Evolutionary conservation across 2,113 vertebrate genomes (phyloP).

Genomic region (Pluvianellus socialis): DNA sequence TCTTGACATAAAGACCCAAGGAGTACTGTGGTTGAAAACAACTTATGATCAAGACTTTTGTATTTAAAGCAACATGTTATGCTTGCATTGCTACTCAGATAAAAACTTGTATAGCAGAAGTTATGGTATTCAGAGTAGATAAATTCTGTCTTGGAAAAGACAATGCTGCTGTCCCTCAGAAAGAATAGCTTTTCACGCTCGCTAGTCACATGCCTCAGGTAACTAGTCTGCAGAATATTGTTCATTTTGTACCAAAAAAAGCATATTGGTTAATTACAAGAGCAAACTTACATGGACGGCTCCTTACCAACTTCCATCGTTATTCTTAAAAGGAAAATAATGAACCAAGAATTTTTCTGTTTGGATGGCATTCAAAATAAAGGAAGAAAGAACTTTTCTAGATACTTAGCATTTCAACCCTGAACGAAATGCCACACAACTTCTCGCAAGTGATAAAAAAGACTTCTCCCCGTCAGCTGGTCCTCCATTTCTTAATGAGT

Average conservation of each 20-base stretch:
- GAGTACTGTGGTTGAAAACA: neutral
- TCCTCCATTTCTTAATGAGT: neutral
- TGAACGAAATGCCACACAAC: neutral
- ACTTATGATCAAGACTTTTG: neutral
- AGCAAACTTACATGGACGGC: neutral
- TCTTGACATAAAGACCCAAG: neutral
- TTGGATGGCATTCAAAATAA: neutral
- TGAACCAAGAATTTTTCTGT: neutral
- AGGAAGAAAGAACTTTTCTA: neutral
- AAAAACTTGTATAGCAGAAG: neutral
- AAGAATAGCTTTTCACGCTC: neutral
- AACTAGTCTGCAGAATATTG: neutral
- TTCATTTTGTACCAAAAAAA: neutral
- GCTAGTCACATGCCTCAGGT: neutral
- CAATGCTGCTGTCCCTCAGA: neutral
- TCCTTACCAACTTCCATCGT: neutral
- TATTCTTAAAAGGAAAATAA: neutral
- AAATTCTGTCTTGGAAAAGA: neutral
- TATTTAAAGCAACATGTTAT: neutral
- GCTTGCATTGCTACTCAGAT: neutral
- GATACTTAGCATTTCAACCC: neutral
- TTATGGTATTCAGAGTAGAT: neutral
- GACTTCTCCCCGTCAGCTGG: neutral
- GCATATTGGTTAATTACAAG: neutral
- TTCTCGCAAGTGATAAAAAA: neutral